A percentile compares a stretch with the other conserved stretches of the same genome.
These are phyloP conservation scores for Zygaena filipendulae DNA, from an alignment of 2,888 invertebrate genomes.

Conservation along the genomic window DNA sequence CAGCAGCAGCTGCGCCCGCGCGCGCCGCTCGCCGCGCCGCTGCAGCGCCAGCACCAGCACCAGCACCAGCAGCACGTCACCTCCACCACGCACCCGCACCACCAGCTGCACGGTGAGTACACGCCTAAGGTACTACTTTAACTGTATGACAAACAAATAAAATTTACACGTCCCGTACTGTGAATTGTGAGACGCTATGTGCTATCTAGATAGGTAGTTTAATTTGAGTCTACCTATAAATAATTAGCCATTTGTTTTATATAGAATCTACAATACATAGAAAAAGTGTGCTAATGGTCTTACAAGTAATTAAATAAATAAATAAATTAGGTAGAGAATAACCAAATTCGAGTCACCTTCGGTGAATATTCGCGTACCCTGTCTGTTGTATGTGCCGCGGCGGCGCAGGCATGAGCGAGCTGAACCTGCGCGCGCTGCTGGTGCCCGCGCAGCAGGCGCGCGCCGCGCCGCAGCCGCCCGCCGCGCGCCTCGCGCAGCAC, in stretches of 20 bases:
- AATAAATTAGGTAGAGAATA: too few species aligned
- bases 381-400: conserved; percentile 3
- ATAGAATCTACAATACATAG: too few species aligned
- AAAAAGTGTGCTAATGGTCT: too few species aligned
- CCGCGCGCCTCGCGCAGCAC: conserved; percentile 12
- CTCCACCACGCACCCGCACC: conserved; percentile 73
- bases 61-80: conserved; percentile 71
- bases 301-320: too few species aligned
- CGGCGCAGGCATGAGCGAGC: conserved; percentile 47
- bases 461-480: conserved; percentile 20
- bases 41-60: conserved; percentile 41
- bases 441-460: conserved; percentile 32
- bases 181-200: too few species aligned
- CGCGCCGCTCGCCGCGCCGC: conserved; percentile 26
- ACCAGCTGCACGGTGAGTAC: conserved; percentile 62
- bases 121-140: too few species aligned
- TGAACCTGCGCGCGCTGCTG: conserved; percentile 59
- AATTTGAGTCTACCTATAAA: too few species aligned
- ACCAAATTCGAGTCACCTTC: conserved; percentile 1
- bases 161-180: too few species aligned
- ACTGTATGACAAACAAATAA: too few species aligned
- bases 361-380: neutral
- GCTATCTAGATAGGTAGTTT: too few species aligned
- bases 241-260: too few species aligned
- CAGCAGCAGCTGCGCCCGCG: conserved; percentile 17